Evolutionary conservation across 35 echinoderm and acorn worm species (phyloP), one percentile per base, ranked within the genome.

Genomic region (Patiria miniata): DNA sequence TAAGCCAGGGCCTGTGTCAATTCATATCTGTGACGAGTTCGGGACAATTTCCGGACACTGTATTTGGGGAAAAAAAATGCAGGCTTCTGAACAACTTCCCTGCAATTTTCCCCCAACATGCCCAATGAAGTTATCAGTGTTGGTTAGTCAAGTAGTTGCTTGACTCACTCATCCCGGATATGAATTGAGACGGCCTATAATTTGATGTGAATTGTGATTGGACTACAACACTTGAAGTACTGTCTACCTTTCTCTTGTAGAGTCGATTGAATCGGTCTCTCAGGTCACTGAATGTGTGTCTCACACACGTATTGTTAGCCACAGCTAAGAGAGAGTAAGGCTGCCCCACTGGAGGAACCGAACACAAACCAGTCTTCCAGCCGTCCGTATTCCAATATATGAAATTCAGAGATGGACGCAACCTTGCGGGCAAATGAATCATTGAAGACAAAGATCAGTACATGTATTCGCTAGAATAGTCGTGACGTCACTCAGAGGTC

Each of bases 331-430:
- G 84, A n/a, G 96, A 94, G 37, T 92, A 92, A 9, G 93, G 96
- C 14, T 99, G 93, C 14, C 96, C 96, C 7, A 99, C 92, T 1
- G 96, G 92, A 40, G 95, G 79, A 2, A 99, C 96, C 1, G 96
- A 94, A 59, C 96, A 99, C 19, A 99, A 68, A 60, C 96, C 96
- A 40, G 96, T 99, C 88, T 99, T 99, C 96, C 96, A 99, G 23
- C 93, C 96, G 79, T 99, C 96, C 16, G 92, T 94, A 65, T 99
- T 99, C 96, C 96, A 94, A 54, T 95, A 89, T 53, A 99, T 99
- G 83, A 99, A 99, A 15, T 92, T 85, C 34, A 99, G 83, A 15
- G 96, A 99, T 36, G 96, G 96, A 34, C 92, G 93, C 29, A 99
- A 68, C 54, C 96, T 97, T 47, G 39, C 21, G 37, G 58, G 38